Evolutionary conservation across 2,797 vertebrate species (phyloP), one percentile per base, ranked within the genome.

Genomic region (Apogon hyalosoma): DNA sequence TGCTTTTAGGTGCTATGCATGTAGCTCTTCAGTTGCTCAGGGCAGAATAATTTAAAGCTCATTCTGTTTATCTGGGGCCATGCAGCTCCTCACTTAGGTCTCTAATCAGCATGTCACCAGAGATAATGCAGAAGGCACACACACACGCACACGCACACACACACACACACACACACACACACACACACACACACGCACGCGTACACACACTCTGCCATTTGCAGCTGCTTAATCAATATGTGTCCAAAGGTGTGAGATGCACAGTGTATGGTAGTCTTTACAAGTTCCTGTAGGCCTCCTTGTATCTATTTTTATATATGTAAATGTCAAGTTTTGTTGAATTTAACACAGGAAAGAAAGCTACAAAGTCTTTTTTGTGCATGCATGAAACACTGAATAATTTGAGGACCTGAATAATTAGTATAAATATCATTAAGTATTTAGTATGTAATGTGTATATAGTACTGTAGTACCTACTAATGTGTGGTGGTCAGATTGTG

Each of bases 91-190:
- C 73, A 61, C 62, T n/a, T 11, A 51, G 46, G 39, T 73, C 59
- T 80, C 67, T 90, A 92, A 90, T 91, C 73, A 90, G 72, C 48
- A 33, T 82, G 85, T 87, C 81, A 56, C 78, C 61, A 54, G 71
- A 78, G 82, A 89, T 83, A 86, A 87, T 73, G 69, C 80, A 73
- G 57, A 75, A 66, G 71, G 78, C 71, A n/a, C n/a, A n/a, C n/a
- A n/a, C n/a, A n/a, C n/a, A n/a, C n/a, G n/a, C n/a, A n/a, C n/a
- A n/a, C n/a, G n/a, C n/a, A n/a, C n/a, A n/a, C n/a, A n/a, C n/a
- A n/a, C n/a, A n/a, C n/a, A 40, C 38, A 50, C 54, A 68, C 48
- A 55, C 18, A 33, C 50, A 50, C 49, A 48, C 53, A 40, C 33
- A 54, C 28, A 5, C 38, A 18, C 19, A 42, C 40, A 39, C 43